These are phyloP conservation scores for Trichechus manatus DNA, from an alignment of 2,113 vertebrate genomes.

Conservation along the genomic window DNA sequence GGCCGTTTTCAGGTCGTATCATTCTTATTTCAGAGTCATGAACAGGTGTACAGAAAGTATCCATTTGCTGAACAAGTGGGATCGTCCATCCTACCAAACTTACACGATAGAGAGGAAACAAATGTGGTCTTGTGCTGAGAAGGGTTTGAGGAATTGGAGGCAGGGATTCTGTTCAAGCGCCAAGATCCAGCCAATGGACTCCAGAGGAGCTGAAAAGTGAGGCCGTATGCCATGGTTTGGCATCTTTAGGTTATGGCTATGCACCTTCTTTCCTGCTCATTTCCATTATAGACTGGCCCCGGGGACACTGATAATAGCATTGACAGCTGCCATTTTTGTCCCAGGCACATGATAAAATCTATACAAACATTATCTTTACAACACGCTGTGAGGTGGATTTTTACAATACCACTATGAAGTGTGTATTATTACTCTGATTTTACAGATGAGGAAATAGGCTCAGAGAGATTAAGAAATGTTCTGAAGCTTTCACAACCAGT, in stretches of 20 bases:
- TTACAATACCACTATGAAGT: background rate
- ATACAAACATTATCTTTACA: background rate
- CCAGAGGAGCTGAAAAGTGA: background rate
- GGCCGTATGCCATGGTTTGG: background rate
- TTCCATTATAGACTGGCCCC: background rate
- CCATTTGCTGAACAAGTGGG: background rate
- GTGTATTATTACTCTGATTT: background rate
- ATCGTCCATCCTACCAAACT: background rate
- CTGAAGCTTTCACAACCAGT: slow-evolving; percentile 20
- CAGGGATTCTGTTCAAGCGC: background rate
- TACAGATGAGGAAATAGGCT: slow-evolving; percentile 7
- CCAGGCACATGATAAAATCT: background rate
- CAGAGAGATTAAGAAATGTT: background rate
- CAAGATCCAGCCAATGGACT: background rate
- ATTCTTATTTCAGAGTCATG: background rate
- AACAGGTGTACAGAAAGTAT: background rate
- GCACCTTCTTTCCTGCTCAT: background rate
- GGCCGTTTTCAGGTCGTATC: slow-evolving; percentile 9
- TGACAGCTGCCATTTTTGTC: background rate
- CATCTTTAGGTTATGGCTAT: background rate
- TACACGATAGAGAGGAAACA: background rate
- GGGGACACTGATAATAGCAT: background rate
- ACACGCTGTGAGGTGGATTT: slow-evolving; percentile 14
- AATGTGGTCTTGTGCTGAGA: background rate
- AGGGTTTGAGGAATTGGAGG: background rate